Evolutionary conservation across 2,113 vertebrate species (phyloP), one percentile per base, ranked within the genome.

Genomic region (Motacilla tschutschensis): DNA sequence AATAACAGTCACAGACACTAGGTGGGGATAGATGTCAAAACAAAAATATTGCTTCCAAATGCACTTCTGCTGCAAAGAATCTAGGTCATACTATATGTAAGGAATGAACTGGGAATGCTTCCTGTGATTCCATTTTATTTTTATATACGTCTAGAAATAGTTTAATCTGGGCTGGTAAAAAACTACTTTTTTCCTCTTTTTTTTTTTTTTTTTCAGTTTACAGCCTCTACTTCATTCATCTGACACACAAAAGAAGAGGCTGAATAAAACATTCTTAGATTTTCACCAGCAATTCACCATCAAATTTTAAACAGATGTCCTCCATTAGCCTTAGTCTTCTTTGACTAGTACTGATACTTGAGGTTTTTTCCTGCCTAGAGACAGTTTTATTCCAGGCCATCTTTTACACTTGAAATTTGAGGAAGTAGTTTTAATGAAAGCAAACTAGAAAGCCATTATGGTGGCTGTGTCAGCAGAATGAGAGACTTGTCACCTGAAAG

Each of bases 1-100:
- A 80, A 6, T 67, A 85, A 63, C 21, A 44, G 7, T 22, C 22
- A 64, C 26, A 75, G 54, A 83, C 94, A 65, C 74, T 92, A 92
- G 80, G 29, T 85, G 86, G 92, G 8, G 83, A 53, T 57, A 59
- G 53, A 81, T 5, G 10, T 63, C 40, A 85, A 71, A 92, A 55
- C 14, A 87, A 74, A 58, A 79, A 44, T 48, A 51, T 3, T 72
- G 15, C 20, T 67, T 83, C 17, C 48, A 65, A 82, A 79, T n/a
- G 4, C 35, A 51, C 33, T 44, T 78, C n/a, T n/a, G 33, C 15
- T 54, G 4, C 6, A 8, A 59, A 51, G 31, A 63, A 58, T 70
- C 17, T 63, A 53, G 33, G 11, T 55, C 33, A 36, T 38, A 17
- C 8, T 60, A 22, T 13, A 35, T 5, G 6, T 14, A 40, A 80